A percentile compares a stretch with the other conserved stretches of the same genome.
Conservation (phyloP, 2,797 vertebrate species). For the Adrianichthys oophorus region DNA sequence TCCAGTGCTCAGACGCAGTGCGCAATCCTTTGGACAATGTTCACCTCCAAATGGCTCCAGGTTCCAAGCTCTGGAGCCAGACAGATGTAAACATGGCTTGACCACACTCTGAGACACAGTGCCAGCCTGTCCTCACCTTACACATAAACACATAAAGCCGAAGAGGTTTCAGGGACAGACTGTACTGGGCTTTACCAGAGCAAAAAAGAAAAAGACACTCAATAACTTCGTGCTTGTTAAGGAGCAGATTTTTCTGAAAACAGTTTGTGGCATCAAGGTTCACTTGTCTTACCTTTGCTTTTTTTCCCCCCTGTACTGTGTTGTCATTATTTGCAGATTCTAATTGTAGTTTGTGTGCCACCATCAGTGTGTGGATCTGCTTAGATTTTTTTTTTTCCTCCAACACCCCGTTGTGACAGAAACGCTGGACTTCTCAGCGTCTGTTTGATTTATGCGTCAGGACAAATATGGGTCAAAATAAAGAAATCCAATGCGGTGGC, state of each 20-base stretch:
- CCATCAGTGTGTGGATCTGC: conserved; percentile 50
- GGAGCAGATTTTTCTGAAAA: conserved; percentile 32
- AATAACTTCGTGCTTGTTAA: conserved; percentile 49
- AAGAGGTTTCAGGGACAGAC: conserved; percentile 50
- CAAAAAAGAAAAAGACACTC: conserved; percentile 1
- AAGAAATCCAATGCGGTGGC: conserved; percentile 69
- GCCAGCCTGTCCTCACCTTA: conserved; percentile 70
- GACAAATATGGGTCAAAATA: conserved; percentile 78
- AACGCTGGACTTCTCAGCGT: conserved; percentile 60
- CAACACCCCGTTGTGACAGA: conserved; percentile 57
- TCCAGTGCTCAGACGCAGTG: conserved; percentile 18
- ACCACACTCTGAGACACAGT: conserved; percentile 70
- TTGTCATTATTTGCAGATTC: conserved; percentile 53
- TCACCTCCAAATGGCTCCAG: conserved; percentile 49
- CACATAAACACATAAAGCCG: conserved; percentile 64
- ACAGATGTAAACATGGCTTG: conserved; percentile 81
- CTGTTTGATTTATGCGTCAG: conserved; percentile 72
- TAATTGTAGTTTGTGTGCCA: conserved; percentile 62
- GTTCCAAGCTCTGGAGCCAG: conserved; percentile 69
- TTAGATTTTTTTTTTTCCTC: conserved; percentile 54
- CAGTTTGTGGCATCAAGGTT: conserved; percentile 22
- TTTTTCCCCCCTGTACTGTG: conserved; percentile 41
- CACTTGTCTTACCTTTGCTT: conserved; percentile 31
- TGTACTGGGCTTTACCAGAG: conserved; percentile 47
- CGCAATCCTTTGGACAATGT: conserved; percentile 51